phyloP scores from a whole-genome alignment of 2,888 invertebrate genomes.

The Hyposoter dolosus region DNA sequence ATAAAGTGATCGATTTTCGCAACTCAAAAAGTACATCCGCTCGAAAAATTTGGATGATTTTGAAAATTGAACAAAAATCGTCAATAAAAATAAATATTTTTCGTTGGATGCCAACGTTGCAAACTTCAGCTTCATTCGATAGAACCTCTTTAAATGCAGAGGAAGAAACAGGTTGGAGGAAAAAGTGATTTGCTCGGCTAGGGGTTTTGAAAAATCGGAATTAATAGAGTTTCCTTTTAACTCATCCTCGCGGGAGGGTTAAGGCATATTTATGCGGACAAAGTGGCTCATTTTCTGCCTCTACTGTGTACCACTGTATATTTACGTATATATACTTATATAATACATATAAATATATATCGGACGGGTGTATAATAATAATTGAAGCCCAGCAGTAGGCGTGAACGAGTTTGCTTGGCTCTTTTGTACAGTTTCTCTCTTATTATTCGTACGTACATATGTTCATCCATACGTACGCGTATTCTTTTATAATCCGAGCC shows the following conservation, averaged over 20 bases:
- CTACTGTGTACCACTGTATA: conserved; percentile 25
- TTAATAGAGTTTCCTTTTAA: conserved; percentile 23
- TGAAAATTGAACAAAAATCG: too few species aligned
- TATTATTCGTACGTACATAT: conserved; percentile 19
- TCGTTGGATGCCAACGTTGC: too few species aligned
- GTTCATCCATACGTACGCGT: conserved; percentile 29
- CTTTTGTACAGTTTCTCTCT: conserved; percentile 42
- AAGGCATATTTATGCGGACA: conserved; percentile 29
- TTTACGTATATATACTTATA: conserved; percentile 25
- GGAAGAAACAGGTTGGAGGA: neutral
- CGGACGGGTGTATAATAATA: conserved; percentile 23
- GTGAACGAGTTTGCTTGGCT: conserved; percentile 64
- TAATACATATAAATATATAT: conserved; percentile 19
- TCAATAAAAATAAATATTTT: too few species aligned
- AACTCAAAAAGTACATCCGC: too few species aligned
- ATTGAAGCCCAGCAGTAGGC: conserved; percentile 56
- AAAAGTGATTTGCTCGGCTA: neutral
- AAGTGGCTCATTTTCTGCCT: conserved; percentile 40
- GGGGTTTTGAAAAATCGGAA: neutral
- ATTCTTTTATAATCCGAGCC: conserved; percentile 60
- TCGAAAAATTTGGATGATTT: too few species aligned
- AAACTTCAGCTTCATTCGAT: too few species aligned
- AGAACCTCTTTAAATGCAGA: neutral
- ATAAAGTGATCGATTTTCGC: too few species aligned
- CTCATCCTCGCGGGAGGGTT: conserved; percentile 20